Percentiles rank a stretch among this genome's conserved stretches.
Conservation (phyloP, 2,888 invertebrate genomes). For the Harpalus rufipes region DNA sequence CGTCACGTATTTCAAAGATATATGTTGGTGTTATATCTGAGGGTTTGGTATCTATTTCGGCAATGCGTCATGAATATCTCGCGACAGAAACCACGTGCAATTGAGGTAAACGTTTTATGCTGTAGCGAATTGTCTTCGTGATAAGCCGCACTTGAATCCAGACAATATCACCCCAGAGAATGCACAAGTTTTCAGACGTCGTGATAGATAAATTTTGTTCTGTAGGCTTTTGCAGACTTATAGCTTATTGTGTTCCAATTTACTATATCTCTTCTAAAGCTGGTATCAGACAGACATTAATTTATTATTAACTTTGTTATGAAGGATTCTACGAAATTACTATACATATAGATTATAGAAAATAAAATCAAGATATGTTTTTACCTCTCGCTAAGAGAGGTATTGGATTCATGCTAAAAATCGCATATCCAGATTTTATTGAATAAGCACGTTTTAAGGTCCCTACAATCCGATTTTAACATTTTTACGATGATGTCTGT, state of each 20-base stretch:
- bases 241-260: slow-evolving; percentile 42
- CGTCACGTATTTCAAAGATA: slow-evolving; percentile 40
- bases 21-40: slow-evolving; percentile 40
- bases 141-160: slow-evolving; percentile 45
- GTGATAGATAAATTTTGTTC: not conserved
- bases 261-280: no score
- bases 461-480: no score
- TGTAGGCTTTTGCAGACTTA: slow-evolving; percentile 18
- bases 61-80: slow-evolving; percentile 58
- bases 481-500: no score
- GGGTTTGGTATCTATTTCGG: slow-evolving; percentile 41
- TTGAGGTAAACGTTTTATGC: slow-evolving; percentile 60
- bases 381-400: no score
- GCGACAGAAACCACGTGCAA: slow-evolving; percentile 37
- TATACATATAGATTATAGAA: no score
- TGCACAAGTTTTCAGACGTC: not conserved
- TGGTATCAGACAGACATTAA: no score
- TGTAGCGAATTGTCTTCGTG: slow-evolving; percentile 56
- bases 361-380: no score
- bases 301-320: no score
- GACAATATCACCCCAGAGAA: slow-evolving; percentile 59
- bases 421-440: no score
- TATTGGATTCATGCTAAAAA: no score
- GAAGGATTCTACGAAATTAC: no score
- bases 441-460: no score